Conservation (phyloP, 2,113 vertebrate species). For the Elephas maximus region DNA sequence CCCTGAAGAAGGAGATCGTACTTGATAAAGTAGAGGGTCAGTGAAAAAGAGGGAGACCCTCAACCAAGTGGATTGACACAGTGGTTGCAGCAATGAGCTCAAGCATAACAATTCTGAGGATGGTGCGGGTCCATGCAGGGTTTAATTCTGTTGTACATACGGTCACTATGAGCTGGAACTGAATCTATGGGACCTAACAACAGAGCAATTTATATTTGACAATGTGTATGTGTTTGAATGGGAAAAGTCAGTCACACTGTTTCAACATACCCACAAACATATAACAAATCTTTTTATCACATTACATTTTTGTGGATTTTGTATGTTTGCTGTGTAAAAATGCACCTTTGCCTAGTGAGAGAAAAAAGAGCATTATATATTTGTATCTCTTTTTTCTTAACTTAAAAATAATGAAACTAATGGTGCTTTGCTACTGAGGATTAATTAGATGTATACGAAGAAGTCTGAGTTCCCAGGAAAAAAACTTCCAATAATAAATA, state of each 20-base stretch:
- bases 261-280: background rate
- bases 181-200: too few species aligned
- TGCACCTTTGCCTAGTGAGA: background rate
- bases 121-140: too few species aligned
- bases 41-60: too few species aligned
- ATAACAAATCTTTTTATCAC: background rate
- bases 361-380: background rate
- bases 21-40: too few species aligned
- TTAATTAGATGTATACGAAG: slow-evolving; percentile 28
- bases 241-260: background rate
- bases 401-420: background rate
- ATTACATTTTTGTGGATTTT: background rate
- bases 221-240: background rate
- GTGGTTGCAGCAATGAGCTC: too few species aligned
- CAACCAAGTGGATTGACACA: too few species aligned
- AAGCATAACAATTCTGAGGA: too few species aligned
- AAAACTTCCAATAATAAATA: background rate
- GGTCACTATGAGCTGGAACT: too few species aligned
- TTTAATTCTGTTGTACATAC: too few species aligned
- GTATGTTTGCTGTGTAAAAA: background rate
- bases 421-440: background rate
- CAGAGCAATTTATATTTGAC: slow-evolving; percentile 19
- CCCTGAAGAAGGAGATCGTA: too few species aligned
- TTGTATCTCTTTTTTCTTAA: slow-evolving; percentile 30
- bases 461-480: background rate